Evolutionary conservation across 2,113 vertebrate genomes (phyloP).

Genomic region (Alethe castanea): DNA sequence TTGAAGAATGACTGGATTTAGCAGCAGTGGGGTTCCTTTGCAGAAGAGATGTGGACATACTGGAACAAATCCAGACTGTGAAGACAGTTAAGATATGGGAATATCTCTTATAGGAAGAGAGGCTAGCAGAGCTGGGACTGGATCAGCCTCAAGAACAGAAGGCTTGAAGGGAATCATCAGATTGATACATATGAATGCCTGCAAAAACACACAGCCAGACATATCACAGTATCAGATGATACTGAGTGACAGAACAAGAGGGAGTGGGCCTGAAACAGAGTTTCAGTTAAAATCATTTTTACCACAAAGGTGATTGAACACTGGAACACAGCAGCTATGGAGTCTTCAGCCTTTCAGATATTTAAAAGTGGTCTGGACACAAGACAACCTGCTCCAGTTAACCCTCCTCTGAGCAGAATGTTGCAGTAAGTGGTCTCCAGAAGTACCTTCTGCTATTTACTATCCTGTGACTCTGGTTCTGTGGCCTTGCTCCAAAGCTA

Average conservation of each 20-base stretch:
- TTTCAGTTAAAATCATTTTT: neutral
- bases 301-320: rapidly evolving
- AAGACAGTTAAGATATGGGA: neutral
- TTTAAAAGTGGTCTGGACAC: neutral
- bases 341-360: neutral
- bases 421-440: neutral
- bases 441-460: neutral
- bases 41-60: neutral
- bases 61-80: neutral
- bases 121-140: neutral
- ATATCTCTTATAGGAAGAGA: too few species aligned
- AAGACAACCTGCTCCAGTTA: neutral
- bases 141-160: neutral
- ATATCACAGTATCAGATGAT: neutral
- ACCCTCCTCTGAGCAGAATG: neutral
- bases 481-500: neutral
- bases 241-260: neutral
- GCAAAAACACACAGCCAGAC: neutral
- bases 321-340: neutral
- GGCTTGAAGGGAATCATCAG: neutral
- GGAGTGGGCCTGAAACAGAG: neutral
- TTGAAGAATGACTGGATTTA: neutral
- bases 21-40: neutral
- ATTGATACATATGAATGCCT: rapidly evolving
- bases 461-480: neutral